These are phyloP conservation scores for Drosophila grimshawi DNA, from an alignment of 1,140 invertebrate species.

Conservation along the genomic window DNA sequence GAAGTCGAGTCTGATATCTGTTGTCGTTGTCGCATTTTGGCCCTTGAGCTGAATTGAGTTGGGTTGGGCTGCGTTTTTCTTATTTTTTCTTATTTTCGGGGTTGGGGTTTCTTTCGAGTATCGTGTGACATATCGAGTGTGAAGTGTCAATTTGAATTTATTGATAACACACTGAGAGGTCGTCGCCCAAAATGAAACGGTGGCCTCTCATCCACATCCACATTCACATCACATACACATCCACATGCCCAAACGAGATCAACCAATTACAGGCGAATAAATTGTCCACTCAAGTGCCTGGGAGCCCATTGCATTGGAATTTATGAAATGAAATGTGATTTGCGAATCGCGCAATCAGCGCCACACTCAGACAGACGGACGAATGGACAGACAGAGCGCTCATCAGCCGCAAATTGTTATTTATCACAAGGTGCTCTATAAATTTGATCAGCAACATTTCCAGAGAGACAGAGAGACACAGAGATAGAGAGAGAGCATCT, in stretches of 20 bases:
- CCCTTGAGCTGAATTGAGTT: conserved; percentile 35
- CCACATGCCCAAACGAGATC: conserved; percentile 12
- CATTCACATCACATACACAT: conserved; percentile 9
- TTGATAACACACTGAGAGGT: conserved; percentile 82
- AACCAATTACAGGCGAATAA: conserved; percentile 74
- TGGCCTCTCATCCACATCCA: conserved; percentile 17
- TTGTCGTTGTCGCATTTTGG: conserved; percentile 35
- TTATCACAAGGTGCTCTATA: conserved; percentile 73
- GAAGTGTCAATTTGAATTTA: conserved; percentile 85
- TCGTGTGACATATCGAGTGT: conserved; percentile 84
- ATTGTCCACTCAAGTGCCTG: conserved; percentile 67
- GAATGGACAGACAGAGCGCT: conserved; percentile 42
- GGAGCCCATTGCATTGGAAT: conserved; percentile 62
- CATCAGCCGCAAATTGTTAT: conserved; percentile 79
- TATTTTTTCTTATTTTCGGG: too few relatives aligned
- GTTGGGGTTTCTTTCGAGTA: conserved; percentile 56
- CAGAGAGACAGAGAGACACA: not conserved
- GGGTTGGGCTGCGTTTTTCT: conserved; percentile 2
- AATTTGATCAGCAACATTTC: conserved; percentile 38
- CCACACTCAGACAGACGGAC: conserved; percentile 11
- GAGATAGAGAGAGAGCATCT: conserved; percentile 39
- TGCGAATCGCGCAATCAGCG: conserved; percentile 70
- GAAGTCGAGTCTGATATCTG: conserved; percentile 33
- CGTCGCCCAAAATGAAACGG: conserved; percentile 32
- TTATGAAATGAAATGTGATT: conserved; percentile 73